These are phyloP conservation scores for Calameuta idolon DNA, from an alignment of 2,888 invertebrate genomes.

Conservation along the genomic window DNA sequence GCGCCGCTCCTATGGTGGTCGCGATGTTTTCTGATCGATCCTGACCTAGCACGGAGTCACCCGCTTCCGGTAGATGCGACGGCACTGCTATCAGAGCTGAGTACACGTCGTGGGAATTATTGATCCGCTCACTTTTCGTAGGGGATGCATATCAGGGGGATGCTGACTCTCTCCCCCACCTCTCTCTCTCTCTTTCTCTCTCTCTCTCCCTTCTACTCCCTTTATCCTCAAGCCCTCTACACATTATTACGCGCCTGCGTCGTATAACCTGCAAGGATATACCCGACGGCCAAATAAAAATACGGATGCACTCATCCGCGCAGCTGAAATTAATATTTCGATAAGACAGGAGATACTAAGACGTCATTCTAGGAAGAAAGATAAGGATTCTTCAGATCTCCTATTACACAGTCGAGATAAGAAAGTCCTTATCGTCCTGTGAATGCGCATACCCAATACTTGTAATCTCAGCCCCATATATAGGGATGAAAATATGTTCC, in stretches of 20 bases:
- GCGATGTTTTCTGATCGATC: constrained; percentile 20
- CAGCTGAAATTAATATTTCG: not conserved
- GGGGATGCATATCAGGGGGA: not conserved
- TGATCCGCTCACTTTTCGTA: not conserved
- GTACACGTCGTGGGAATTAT: not conserved
- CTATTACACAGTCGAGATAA: not conserved
- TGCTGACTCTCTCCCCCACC: not conserved
- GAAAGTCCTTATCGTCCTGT: not conserved
- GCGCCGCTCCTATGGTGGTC: constrained; percentile 7
- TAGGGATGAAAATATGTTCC: not conserved
- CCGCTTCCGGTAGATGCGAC: not conserved
- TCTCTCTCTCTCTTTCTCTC: too few species aligned
- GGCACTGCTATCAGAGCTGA: not conserved
- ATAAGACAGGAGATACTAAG: not conserved
- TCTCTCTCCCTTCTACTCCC: too few species aligned
- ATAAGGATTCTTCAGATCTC: not conserved
- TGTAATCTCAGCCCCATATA: too few species aligned
- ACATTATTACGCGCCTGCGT: not conserved
- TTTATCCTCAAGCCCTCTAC: not conserved
- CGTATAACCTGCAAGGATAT: not conserved
- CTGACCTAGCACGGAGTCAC: constrained; percentile 18
- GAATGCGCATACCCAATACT: not conserved
- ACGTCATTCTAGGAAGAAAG: not conserved
- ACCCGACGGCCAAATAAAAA: not conserved
- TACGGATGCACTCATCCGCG: not conserved